Percentiles rank a stretch among this genome's conserved stretches.
Evolutionary conservation across 2,113 vertebrate genomes (phyloP).

Genomic region (Sorex fumeus): DNA sequence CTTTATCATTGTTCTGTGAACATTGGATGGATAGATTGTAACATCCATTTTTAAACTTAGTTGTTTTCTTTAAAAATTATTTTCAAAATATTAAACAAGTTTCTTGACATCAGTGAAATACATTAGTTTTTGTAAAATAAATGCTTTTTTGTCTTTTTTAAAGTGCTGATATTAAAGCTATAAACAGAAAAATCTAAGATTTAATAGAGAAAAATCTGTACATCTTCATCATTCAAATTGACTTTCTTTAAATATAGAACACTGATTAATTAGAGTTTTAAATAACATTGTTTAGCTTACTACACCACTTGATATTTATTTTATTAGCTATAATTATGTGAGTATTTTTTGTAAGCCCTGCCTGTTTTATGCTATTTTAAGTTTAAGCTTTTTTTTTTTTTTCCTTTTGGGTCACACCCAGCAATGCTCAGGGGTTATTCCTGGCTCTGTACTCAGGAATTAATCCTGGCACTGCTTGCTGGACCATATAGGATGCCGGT

Average conservation of each 20-base stretch:
- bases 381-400: neutral
- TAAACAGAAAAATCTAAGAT: conserved; percentile 16
- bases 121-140: conserved; percentile 51
- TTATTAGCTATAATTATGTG: conserved; percentile 51
- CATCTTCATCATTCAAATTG: conserved; percentile 29
- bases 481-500: too few species aligned
- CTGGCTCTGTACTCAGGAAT: too few species aligned
- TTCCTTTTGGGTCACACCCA: too few species aligned
- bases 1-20: neutral
- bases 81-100: conserved; percentile 11
- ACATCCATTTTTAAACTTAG: conserved; percentile 43
- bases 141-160: conserved; percentile 52
- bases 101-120: conserved; percentile 29
- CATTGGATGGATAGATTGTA: neutral
- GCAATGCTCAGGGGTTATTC: too few species aligned
- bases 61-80: neutral
- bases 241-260: neutral
- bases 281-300: neutral
- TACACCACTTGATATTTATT: conserved; percentile 27
- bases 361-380: conserved; percentile 9
- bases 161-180: conserved; percentile 37
- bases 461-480: too few species aligned
- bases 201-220: conserved; percentile 52
- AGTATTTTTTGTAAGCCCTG: neutral
- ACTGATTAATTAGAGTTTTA: conserved; percentile 34